Base-by-base conservation (phyloP, 2,888 invertebrate genomes). In the Hirtodrosophila trivittata region DNA sequence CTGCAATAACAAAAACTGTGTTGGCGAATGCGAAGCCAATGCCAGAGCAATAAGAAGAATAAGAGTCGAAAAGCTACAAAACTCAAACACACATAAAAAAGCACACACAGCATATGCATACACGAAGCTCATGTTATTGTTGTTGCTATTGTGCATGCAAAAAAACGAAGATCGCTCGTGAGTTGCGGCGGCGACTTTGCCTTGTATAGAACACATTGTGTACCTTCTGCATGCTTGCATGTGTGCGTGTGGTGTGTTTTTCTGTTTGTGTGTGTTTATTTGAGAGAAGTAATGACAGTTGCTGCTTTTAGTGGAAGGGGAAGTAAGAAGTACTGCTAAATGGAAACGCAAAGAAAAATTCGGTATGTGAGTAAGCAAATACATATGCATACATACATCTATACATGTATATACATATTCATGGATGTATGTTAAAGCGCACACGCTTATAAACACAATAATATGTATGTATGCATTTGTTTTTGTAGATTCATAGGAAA, bases 281-380 rank as follows among this genome's bases (percentile, higher is more conserved):
- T 14, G 43, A 26, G 72, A 28, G 47, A 58, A 57, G 73, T 39
- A 33, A 63, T 81, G 69, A 80, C 64, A 66, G 69, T 77, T 60
- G 70, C 52, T 66, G 42, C 42, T 45, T 38, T 62, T 55, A 7
- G 45, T 26, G 42, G 41, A 42, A 32, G 42, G 56, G 42, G 33
- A 35, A 46, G 52, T 57, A 42, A 50, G 77, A 70, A 75, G 77
- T 55, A 42, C 39, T 70, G 82, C 69, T 77, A 78, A 78, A 70
- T 84, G 77, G 60, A 77, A 84, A 77, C 52, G 85, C 46, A 78
- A 78, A 78, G 81, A 81, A 81, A 81, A 81, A 55, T 52, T 45
- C 30, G 30, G 21, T 46, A 18, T 14, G 37, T 51, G 28, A 49
- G 37, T 37, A 16, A 39, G 50, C 14, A 14, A 33, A 18, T n/a